Conservation (phyloP, 2,113 vertebrate genomes). For the Alethe castanea region DNA sequence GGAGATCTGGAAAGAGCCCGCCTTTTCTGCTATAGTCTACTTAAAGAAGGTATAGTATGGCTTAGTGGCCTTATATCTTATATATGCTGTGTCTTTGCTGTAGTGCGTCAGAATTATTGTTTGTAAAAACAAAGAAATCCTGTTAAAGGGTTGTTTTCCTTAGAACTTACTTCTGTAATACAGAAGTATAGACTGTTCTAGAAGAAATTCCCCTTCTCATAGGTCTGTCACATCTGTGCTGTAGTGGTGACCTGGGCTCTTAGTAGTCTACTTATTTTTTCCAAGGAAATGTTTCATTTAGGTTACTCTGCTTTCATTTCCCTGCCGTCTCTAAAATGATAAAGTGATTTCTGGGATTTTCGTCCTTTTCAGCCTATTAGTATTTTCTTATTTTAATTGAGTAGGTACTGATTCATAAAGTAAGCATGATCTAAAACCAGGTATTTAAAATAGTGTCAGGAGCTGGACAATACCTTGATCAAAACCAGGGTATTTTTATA, state of each 20-base stretch:
- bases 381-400: background rate
- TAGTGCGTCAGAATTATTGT: background rate
- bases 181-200: background rate
- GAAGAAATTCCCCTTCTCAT: background rate
- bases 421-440: background rate
- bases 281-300: background rate
- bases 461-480: background rate
- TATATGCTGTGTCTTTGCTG: background rate
- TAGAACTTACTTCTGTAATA: background rate
- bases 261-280: background rate
- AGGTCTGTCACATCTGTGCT: background rate
- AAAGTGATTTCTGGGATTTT: background rate
- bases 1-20: conserved; percentile 84
- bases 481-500: background rate
- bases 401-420: background rate
- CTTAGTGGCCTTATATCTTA: background rate
- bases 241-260: background rate
- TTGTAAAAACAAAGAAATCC: background rate
- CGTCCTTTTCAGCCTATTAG: background rate
- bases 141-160: background rate
- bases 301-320: background rate
- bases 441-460: background rate
- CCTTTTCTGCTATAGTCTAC: conserved; percentile 86
- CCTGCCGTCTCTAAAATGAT: background rate
- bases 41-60: conserved; percentile 82